Evolutionary conservation across 1,140 invertebrate genomes (phyloP).

Genomic region (Euschistus heros): DNA sequence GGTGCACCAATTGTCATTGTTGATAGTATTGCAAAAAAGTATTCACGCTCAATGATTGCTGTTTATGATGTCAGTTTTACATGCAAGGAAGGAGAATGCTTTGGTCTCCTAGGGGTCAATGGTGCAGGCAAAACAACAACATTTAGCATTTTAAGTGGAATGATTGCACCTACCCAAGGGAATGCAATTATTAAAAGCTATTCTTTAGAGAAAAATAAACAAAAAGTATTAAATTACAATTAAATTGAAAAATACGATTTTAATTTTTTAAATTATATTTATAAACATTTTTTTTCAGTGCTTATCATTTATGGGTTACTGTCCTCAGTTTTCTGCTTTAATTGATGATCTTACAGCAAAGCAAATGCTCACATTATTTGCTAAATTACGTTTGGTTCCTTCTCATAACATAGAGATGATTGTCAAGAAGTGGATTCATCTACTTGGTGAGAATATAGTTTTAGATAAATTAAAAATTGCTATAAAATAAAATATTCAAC

Average conservation of each 20-base stretch:
- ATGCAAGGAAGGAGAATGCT: constrained; percentile 67
- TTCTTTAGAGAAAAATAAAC: constrained; percentile 12
- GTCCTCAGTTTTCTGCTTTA: constrained; percentile 75
- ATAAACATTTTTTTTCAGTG: constrained; percentile 35
- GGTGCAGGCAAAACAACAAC: constrained; percentile 79
- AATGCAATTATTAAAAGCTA: constrained; percentile 25
- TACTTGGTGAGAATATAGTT: constrained; percentile 40
- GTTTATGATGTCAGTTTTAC: constrained; percentile 61
- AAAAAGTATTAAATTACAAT: constrained; percentile 12
- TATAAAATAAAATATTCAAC: too few species aligned
- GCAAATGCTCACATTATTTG: constrained; percentile 65
- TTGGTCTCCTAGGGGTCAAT: constrained; percentile 81
- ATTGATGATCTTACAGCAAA: constrained; percentile 67
- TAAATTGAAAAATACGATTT: neutral
- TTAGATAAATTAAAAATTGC: too few species aligned
- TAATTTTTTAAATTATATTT: neutral
- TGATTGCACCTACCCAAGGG: constrained; percentile 26
- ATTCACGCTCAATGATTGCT: constrained; percentile 36
- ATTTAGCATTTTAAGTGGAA: constrained; percentile 81
- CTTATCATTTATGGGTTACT: constrained; percentile 56
- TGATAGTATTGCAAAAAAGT: constrained; percentile 29
- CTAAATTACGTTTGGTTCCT: constrained; percentile 58
- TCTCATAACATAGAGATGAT: constrained; percentile 40
- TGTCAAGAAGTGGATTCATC: constrained; percentile 42
- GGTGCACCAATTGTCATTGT: constrained; percentile 24